Conservation (phyloP, 2,888 invertebrate species). For the Lochmaea capreae region DNA sequence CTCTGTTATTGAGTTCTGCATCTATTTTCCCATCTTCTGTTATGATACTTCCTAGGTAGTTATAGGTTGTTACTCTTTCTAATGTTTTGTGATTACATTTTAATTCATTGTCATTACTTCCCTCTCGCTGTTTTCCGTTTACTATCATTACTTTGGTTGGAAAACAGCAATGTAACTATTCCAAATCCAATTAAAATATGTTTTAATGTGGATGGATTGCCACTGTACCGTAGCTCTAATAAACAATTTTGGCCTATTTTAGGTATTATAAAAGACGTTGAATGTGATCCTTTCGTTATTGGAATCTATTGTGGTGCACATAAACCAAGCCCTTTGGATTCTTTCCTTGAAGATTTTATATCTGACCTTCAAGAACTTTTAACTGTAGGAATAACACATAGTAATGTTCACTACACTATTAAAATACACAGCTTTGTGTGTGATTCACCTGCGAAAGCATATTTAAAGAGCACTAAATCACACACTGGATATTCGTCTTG, state of each 20-base stretch:
- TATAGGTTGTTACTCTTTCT: too few species aligned
- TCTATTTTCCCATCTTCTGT: too few species aligned
- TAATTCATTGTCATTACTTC: too few species aligned
- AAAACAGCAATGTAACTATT: background rate
- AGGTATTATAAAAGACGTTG: slow-evolving; percentile 35
- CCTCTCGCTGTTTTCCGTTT: too few species aligned
- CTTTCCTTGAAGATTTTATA: slow-evolving; percentile 34
- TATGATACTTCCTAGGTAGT: too few species aligned
- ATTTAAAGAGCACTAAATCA: slow-evolving; percentile 34
- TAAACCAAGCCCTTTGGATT: slow-evolving; percentile 32
- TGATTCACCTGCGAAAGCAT: slow-evolving; percentile 33
- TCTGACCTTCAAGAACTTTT: slow-evolving; percentile 32
- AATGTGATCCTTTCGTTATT: slow-evolving; percentile 33
- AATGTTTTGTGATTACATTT: too few species aligned
- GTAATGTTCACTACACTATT: slow-evolving; percentile 25
- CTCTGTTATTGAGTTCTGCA: too few species aligned
- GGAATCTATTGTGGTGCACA: slow-evolving; percentile 32
- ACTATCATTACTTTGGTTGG: too few species aligned
- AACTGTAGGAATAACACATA: slow-evolving; percentile 28
- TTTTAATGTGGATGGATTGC: slow-evolving; percentile 36
- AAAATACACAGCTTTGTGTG: slow-evolving; percentile 29
- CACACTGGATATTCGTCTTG: slow-evolving; percentile 37
- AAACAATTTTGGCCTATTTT: slow-evolving; percentile 37
- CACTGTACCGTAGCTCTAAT: slow-evolving; percentile 34
- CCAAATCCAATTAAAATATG: slow-evolving; percentile 23